A percentile compares a stretch with the other conserved stretches of the same genome.
phyloP scores from a whole-genome alignment of 2,888 invertebrate genomes.

The Luffia ferchaultella region DNA sequence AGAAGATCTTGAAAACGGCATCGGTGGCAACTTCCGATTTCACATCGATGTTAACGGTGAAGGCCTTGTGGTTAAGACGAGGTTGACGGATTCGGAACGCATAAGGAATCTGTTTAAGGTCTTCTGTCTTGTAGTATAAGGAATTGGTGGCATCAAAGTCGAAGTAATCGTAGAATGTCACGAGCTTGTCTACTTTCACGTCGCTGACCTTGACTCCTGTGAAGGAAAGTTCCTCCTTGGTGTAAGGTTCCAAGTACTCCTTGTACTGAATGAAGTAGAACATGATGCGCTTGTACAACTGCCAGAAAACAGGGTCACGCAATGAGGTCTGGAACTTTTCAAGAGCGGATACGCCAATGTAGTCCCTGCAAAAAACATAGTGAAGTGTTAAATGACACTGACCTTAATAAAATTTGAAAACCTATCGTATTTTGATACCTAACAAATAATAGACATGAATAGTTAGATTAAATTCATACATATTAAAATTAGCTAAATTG shows the following conservation, averaged over 20 bases:
- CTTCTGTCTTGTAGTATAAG: constrained; percentile 30
- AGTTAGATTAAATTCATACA: no score
- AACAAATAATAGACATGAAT: no score
- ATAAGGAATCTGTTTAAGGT: constrained; percentile 28
- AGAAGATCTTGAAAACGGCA: constrained; percentile 62
- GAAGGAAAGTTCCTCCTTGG: constrained; percentile 48
- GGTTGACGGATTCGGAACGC: constrained; percentile 40
- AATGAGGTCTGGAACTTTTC: constrained; percentile 61
- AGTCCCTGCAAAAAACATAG: constrained; percentile 1
- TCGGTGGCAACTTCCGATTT: constrained; percentile 41
- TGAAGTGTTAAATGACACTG: not conserved
- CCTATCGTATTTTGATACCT: no score
- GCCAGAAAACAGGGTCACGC: constrained; percentile 72
- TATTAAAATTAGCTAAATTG: no score
- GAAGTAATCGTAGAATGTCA: constrained; percentile 67
- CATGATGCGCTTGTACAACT: constrained; percentile 59
- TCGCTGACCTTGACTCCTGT: constrained; percentile 59
- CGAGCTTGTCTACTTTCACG: constrained; percentile 59
- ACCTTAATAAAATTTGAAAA: not conserved
- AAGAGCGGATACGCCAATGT: constrained; percentile 39
- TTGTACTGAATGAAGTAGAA: constrained; percentile 59
- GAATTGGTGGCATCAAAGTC: constrained; percentile 40
- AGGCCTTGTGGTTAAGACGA: constrained; percentile 62
- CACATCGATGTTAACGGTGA: constrained; percentile 48
- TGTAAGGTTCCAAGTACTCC: constrained; percentile 55